Evolutionary conservation across 2,113 vertebrate species (phyloP), one percentile per base, ranked within the genome.

Genomic region (Bostrychus sinensis): DNA sequence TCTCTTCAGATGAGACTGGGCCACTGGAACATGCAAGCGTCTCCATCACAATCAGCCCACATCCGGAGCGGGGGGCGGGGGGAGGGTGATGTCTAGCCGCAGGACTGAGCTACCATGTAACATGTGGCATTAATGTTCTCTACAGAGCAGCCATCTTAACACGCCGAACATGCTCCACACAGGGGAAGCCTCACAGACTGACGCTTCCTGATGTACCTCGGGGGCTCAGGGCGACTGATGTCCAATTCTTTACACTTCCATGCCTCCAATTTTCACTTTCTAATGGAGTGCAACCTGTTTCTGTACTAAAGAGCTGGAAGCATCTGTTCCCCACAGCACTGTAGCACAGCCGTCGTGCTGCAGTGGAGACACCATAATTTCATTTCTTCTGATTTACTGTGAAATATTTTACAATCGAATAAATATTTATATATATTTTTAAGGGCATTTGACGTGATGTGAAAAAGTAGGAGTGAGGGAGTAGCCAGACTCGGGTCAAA

Each of bases 221-320:
- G 75, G 79, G 80, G 46, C 78, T 77, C 60, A 26, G 51, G 43
- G 56, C 73, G 71, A 67, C 72, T 65, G 75, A 80, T 75, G 84
- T 88, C 60, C 80, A 82, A 84, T 88, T 87, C 63, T 89, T 86
- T 79, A 85, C 74, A 86, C 78, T 77, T 83, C 67, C 75, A 56
- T 84, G 73, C 57, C 55, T 88, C 57, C 77, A 85, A 85, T 77
- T 86, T 89, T 83, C 66, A 23, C 80, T 79, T 78, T 81, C 74
- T 88, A 87, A 88, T 89, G 74, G 80, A 86, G 72, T 75, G 64
- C 77, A 86, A 83, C 74, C 81, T 84, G 81, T 82, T 83, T 65
- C 57, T 58, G 56, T 56, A 28, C 81, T 56, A 62, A 59, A 61
- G 67, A 66, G 58, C 57, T 58, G 3, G 65, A 32, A 36, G 7